These are phyloP conservation scores for Atethmia centrago DNA, from an alignment of 2,888 invertebrate species.

Conservation along the genomic window DNA sequence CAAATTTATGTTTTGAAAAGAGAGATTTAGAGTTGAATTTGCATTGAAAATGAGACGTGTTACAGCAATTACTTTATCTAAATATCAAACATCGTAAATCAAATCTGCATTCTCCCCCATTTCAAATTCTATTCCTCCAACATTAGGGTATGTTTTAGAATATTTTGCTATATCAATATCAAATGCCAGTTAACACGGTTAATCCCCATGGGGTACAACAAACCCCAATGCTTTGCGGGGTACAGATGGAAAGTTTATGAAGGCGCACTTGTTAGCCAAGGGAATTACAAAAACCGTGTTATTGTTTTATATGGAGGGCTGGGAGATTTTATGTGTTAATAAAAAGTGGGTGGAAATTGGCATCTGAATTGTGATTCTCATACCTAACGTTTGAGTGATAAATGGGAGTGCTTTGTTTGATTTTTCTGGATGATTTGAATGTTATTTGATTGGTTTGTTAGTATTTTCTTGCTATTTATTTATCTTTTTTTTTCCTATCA, in stretches of 20 bases:
- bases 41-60: constrained; percentile 26
- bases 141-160: constrained; percentile 60
- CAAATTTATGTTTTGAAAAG: constrained; percentile 23
- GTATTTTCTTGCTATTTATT: not conserved
- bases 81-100: constrained; percentile 68
- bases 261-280: constrained; percentile 85
- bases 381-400: constrained; percentile 70
- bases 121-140: constrained; percentile 54
- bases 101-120: constrained; percentile 16
- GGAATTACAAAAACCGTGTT: constrained; percentile 88
- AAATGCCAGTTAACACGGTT: constrained; percentile 82
- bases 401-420: constrained; percentile 75
- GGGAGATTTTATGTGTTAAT: constrained; percentile 87
- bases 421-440: constrained; percentile 67
- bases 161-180: constrained; percentile 74
- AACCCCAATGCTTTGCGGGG: constrained; percentile 86
- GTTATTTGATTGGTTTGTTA: constrained; percentile 23
- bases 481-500: not conserved
- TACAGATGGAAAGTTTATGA: constrained; percentile 87
- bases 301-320: constrained; percentile 84
- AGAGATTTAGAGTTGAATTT: constrained; percentile 62
- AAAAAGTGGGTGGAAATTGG: constrained; percentile 84
- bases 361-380: constrained; percentile 67
- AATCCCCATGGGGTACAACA: constrained; percentile 80
- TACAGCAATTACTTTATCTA: constrained; percentile 69